phyloP scores from a whole-genome alignment of 2,797 vertebrate species.

The Malurus leucopterus region DNA sequence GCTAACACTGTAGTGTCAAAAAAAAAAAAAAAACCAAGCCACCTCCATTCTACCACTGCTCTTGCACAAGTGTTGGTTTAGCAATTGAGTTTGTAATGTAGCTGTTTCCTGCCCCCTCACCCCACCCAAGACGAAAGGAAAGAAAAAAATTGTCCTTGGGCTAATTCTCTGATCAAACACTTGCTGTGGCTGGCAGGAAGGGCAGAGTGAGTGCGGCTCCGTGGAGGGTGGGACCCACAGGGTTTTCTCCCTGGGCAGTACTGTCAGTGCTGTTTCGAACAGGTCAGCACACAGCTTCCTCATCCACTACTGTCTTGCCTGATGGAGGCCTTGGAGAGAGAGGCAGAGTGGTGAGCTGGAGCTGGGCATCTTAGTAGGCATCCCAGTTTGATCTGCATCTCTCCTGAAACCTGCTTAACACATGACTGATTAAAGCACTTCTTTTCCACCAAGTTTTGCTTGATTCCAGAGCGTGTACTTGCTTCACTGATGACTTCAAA shows the following conservation, averaged over 20 bases:
- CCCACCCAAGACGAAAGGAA: neutral
- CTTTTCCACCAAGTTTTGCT: neutral
- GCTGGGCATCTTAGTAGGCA: neutral
- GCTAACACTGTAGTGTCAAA: neutral
- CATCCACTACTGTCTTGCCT: neutral
- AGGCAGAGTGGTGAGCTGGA: neutral
- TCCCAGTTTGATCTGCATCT: neutral
- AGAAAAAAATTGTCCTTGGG: neutral
- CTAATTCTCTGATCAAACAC: neutral
- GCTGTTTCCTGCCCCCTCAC: neutral
- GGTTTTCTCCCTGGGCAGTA: fast-evolving
- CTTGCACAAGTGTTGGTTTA: constrained; percentile 26
- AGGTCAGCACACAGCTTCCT: neutral
- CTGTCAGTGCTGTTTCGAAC: neutral
- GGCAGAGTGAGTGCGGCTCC: fast-evolving
- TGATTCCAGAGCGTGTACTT: neutral
- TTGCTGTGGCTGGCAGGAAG: neutral
- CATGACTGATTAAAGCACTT: neutral
- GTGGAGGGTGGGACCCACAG: fast-evolving
- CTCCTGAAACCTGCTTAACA: neutral
- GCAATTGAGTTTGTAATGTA: neutral
- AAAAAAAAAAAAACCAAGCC: neutral
- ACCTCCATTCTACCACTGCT: neutral
- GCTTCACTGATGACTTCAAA: neutral
- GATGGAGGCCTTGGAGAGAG: neutral